These are phyloP conservation scores for Dreissena polymorpha DNA, from an alignment of 1,140 invertebrate species.

Conservation along the genomic window DNA sequence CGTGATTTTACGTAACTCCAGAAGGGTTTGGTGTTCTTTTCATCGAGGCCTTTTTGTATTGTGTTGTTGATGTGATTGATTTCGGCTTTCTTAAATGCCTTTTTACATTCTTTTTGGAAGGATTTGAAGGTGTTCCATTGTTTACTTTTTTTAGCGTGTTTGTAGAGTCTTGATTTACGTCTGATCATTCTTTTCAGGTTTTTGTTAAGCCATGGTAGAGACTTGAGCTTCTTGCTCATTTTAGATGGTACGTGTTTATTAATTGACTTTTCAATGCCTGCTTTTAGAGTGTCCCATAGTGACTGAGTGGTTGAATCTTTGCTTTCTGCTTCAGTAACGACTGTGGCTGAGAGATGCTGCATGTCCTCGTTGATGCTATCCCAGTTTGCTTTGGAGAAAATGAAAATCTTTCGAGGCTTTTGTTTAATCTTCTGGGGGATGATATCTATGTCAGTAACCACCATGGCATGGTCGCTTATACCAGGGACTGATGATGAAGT, in stretches of 20 bases:
- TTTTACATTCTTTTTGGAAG: too few species aligned
- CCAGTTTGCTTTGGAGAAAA: slow-evolving; percentile 55
- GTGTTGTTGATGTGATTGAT: slow-evolving; percentile 27
- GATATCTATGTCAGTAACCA: slow-evolving; percentile 39
- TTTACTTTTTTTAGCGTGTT: slow-evolving; percentile 24
- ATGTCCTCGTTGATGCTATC: slow-evolving; percentile 31
- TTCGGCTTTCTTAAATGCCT: slow-evolving; percentile 51
- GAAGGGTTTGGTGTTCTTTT: slow-evolving; percentile 36
- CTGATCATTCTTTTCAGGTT: slow-evolving; percentile 22
- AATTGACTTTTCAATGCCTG: not conserved
- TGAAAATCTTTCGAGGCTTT: slow-evolving; percentile 22
- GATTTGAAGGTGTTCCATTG: too few species aligned
- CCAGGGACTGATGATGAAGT: slow-evolving; percentile 29
- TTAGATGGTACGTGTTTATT: slow-evolving; percentile 30
- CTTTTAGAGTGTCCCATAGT: slow-evolving; percentile 31
- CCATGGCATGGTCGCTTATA: slow-evolving; percentile 42
- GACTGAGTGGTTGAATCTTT: not conserved
- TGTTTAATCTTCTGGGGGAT: slow-evolving; percentile 30
- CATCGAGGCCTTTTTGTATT: slow-evolving; percentile 36
- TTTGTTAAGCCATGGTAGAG: slow-evolving; percentile 33
- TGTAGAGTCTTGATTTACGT: slow-evolving; percentile 32
- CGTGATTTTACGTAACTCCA: slow-evolving; percentile 33
- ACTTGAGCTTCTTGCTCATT: slow-evolving; percentile 24
- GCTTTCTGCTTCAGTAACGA: not conserved
- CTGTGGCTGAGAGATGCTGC: not conserved